Evolutionary conservation across 2,888 invertebrate species (phyloP), one percentile per base, ranked within the genome.

Genomic region (Notodonta dromedarius): DNA sequence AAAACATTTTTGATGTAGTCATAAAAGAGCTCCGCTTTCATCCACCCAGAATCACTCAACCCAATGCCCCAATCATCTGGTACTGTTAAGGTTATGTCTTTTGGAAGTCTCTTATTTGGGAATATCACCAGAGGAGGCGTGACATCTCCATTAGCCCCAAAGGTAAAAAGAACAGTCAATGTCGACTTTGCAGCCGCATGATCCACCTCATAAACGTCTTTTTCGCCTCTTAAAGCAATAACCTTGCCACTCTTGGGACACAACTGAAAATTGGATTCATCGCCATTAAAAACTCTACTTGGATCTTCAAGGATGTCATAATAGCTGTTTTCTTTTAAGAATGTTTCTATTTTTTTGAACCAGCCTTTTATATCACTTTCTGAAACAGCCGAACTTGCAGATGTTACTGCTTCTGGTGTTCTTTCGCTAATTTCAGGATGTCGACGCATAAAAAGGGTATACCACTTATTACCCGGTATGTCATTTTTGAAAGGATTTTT

Each of bases 81-180:
- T 24, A 24, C 24, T 24, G 24, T 24, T 24, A 24, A 24, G 24
- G 24, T 24, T 24, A 24, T 24, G 24, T 24, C 24, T 24, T 24
- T 24, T 24, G 24, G 24, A 24, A 24, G 24, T 24, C 24, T 24
- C 24, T 24, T 24, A 24, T 24, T 24, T 24, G 24, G 24, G 24
- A 24, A 84, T 40, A 87, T 77, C 5, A 88, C 70, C 78, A 86
- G 79, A 35, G 86, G 83, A 53, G 85, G 85, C 5, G 77, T 79
- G 24, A 70, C 61, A 40, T 66, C 65, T 42, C 83, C 84, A 64
- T 70, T 65, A 13, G 86, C 86, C 13, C 74, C 69, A 71, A 86
- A 86, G 32, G 84, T 81, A 61, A 84, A 85, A 84, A 39, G 85
- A 83, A 85, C 85, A 12, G 86, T 87, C 32, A 86, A 64, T 51